Evolutionary conservation across 2,797 vertebrate species (phyloP).

Genomic region (Sciurus vulgaris): DNA sequence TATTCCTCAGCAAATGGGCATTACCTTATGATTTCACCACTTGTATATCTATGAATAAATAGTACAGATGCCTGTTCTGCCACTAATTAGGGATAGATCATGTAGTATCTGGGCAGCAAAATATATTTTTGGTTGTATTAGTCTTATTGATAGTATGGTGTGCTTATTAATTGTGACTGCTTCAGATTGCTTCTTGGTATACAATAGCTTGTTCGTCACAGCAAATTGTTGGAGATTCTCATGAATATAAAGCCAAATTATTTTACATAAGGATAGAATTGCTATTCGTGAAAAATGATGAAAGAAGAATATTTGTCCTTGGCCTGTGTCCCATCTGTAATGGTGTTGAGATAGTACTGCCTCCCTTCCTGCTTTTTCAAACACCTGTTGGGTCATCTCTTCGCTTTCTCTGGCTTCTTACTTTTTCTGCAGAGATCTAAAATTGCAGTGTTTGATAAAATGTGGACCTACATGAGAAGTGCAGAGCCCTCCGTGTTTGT

Average conservation of each 20-base stretch:
- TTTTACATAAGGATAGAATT: background rate
- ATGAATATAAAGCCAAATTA: background rate
- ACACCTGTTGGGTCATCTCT: constrained; percentile 58
- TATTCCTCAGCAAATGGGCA: fast-evolving
- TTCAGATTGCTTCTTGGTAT: background rate
- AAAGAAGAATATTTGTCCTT: background rate
- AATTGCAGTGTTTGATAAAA: constrained; percentile 99
- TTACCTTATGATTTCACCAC: background rate
- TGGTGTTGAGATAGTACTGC: constrained; percentile 25
- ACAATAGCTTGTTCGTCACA: background rate
- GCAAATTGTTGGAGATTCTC: background rate
- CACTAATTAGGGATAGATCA: background rate
- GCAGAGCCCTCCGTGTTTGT: constrained; percentile 99
- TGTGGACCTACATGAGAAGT: constrained; percentile 99
- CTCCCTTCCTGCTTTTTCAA: constrained; percentile 55
- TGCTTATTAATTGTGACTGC: background rate
- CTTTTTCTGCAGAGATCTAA: constrained; percentile 95
- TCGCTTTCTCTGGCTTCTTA: constrained; percentile 63
- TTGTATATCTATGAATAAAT: background rate
- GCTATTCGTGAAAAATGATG: background rate
- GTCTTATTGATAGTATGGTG: background rate
- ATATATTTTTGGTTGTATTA: background rate
- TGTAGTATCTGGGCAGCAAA: background rate
- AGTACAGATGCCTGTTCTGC: background rate
- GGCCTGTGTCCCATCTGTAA: background rate